Evolutionary conservation across 2,797 vertebrate genomes (phyloP), one percentile per base, ranked within the genome.

Genomic region (Zalophus californianus): DNA sequence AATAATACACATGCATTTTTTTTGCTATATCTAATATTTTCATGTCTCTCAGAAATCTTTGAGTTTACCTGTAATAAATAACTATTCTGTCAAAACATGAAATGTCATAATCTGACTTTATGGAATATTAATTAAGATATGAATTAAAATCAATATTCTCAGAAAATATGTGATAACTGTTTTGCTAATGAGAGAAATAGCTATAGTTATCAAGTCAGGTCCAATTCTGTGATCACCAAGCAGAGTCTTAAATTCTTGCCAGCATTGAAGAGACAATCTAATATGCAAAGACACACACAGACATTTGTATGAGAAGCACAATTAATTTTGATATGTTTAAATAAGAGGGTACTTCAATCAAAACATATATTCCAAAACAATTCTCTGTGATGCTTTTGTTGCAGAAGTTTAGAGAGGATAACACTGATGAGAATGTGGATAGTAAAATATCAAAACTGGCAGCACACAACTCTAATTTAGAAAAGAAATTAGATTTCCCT

Each of bases 311-410:
- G 79, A 95, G 73, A 92, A 96, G n/a, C 38, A 68, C 14, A 96
- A 94, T 97, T 97, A 96, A 96, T 91, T 89, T 68, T 93, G 77
- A 89, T 96, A 85, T 84, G 60, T 97, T 98, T 97, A 96, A 98
- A 93, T 94, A 97, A 91, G 70, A 84, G 80, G 27, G 38, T 64
- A 70, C 77, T 97, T 97, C 83, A 96, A 87, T 97, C 64, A 80
- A 94, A 92, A 83, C n/a, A 66, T 83, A 86, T 91, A 98, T 95
- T 98, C 41, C 44, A 78, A 92, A 84, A 88, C 86, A 96, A 70
- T 93, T 91, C 41, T 96, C 8, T 86, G 86, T n/a, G 68, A 92
- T 89, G 86, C 41, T 72, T 97, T 91, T 90, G 94, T 94, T 86
- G 96, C 92, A 88, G 72, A 94, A 97, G 27, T 72, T 95, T 95